phyloP scores from a whole-genome alignment of 2,797 vertebrate species.

The Myioborus miniatus region DNA sequence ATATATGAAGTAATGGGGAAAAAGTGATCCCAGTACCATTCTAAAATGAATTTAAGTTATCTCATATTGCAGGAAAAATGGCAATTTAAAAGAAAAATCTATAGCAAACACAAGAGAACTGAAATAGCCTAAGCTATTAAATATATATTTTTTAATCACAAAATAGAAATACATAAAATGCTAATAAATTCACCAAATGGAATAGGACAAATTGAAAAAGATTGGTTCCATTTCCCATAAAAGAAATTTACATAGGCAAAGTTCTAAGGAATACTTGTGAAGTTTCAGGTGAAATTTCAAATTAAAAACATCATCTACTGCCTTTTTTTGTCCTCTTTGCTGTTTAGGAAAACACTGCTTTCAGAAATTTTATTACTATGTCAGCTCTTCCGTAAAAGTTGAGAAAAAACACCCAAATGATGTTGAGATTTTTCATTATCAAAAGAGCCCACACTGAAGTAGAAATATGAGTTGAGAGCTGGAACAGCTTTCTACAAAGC shows the following conservation, averaged over 20 bases:
- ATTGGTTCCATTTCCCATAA: neutral
- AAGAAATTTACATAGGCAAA: neutral
- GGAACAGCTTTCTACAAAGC: neutral
- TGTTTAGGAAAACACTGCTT: neutral
- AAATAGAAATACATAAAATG: neutral
- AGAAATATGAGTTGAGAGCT: neutral
- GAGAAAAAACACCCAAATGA: neutral
- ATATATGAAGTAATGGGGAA: neutral
- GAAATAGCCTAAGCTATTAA: neutral
- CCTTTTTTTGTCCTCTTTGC: neutral
- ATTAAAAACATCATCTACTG: neutral
- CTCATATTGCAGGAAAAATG: neutral
- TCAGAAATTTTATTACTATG: neutral
- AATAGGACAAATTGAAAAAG: neutral
- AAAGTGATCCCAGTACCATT: neutral
- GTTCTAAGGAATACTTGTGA: accelerated
- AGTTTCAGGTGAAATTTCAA: neutral
- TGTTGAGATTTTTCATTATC: neutral
- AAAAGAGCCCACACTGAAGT: neutral
- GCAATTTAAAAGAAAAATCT: slow-evolving; percentile 41
- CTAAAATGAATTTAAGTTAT: slow-evolving; percentile 35
- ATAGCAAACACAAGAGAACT: slow-evolving; percentile 3
- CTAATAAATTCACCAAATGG: slow-evolving; percentile 3
- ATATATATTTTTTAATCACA: neutral
- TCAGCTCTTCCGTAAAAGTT: neutral